Evolutionary conservation across 1,140 invertebrate genomes (phyloP), one percentile per base, ranked within the genome.

Genomic region (Melipona quadrifasciata): DNA sequence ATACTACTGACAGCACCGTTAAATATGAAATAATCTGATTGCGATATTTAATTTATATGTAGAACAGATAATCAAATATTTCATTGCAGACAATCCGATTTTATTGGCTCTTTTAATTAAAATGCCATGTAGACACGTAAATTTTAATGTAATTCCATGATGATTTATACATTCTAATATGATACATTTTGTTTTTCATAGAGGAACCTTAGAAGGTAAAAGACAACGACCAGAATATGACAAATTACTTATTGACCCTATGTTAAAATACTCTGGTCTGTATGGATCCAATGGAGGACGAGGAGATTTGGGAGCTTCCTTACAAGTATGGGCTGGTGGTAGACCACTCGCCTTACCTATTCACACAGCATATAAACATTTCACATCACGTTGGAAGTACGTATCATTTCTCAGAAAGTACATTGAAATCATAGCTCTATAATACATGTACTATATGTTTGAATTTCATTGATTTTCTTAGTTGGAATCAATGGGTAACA

Each of bases 401-500:
- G 96, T 95, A 65, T 47, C 68, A 67, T 84, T 80, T 65, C 57
- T 0, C 16, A n/a, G 12, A 1, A n/a, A n/a, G 1, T 61, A 61
- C 24, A 12, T 11, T 61, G 58, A 12, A 24, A 61, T 11, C n/a
- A 61, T 65, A 58, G 27, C 16, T 65, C 8, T 72, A 61, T 67
- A 61, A 27, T 53, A 65, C 31, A 16, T 78, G 4, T 34, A 24
- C 61, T 34, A 39, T 67, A n/a, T 58, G 10, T 65, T 67, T 77
- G 24, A 31, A 68, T 77, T 75, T 67, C 34, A 58, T 39, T 74
- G 24, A 78, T 67, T 77, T 65, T 90, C 95, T 47, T 89, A 98
- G 98, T 93, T 99, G 99, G 99, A 99, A 99, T 95, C 99, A 99
- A 95, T 99, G 99, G 99, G 95, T 99, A 14, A 97, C 96, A 10